Base-by-base conservation (phyloP, 2,888 invertebrate species). In the Lysandra bellargus region DNA sequence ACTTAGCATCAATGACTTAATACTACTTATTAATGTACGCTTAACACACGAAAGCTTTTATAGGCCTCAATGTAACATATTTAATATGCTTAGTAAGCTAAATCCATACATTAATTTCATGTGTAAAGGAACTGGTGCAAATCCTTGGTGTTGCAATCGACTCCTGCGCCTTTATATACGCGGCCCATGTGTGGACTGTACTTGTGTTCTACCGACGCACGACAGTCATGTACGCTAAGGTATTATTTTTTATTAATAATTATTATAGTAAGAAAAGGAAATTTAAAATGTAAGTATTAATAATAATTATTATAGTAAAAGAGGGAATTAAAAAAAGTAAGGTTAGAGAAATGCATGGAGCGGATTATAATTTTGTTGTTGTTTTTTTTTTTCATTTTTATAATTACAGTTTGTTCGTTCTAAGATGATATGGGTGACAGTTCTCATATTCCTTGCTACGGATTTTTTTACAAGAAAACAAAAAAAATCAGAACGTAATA, bases 181-280 rank as follows among this genome's bases (percentile, higher is more conserved):
- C 83, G 83, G 80, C 81, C 73, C 80, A 84, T 78, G 80, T 79
- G 78, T 73, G 73, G 77, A 40, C 69, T 78, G 80, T 90, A 93
- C 92, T 91, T 90, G 92, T 91, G 91, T 87, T 87, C 82, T 82
- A 83, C 85, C 86, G 84, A 85, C 87, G 89, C 89, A 88, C 90
- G 84, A 86, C 88, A 88, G 86, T 85, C 88, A 94, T 94, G 94
- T 85, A 92, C 84, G 91, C 92, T 85, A 93, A 94, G 93, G 94
- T 94, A 91, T 44, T 79, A 1, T 5, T 33, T 77, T 49, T 78
- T 23, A 53, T 37, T 40, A 73, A 73, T 44, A 64, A 4, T 64
- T 61, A 9, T 4, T 37, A 69, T 33, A 17, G 4, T 14, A 9
- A 14, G 23, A 33, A 69, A 12, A 30, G 12, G 49, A 33, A 33